A percentile compares a stretch with the other conserved stretches of the same genome.
These are phyloP conservation scores for Oceanodroma tethys DNA, from an alignment of 2,113 vertebrate genomes.

Conservation along the genomic window DNA sequence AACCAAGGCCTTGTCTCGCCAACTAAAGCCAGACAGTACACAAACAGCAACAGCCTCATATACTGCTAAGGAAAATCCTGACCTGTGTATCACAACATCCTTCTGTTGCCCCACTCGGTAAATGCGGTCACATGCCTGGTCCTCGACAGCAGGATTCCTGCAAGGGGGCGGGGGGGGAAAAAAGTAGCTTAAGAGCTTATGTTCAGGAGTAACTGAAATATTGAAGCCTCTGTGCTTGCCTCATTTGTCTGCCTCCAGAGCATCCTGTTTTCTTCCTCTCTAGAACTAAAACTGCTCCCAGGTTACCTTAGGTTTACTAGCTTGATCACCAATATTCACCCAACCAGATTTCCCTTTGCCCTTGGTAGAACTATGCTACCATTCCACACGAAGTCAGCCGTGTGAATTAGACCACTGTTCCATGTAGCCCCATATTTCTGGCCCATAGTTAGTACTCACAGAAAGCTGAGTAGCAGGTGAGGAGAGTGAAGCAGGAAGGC, in stretches of 20 bases:
- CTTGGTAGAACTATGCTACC: not conserved
- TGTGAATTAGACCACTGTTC: not conserved
- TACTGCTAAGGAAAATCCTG: not conserved
- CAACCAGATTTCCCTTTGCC: not conserved
- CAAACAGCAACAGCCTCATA: not conserved
- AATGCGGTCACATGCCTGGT: slow-evolving; percentile 95
- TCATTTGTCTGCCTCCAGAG: not conserved
- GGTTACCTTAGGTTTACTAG: not conserved
- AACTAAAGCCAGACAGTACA: not conserved
- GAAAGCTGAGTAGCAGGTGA: not conserved
- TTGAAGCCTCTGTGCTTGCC: not conserved
- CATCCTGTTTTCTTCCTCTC: not conserved
- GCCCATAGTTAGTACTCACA: not conserved
- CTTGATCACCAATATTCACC: not conserved
- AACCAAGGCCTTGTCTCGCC: not conserved
- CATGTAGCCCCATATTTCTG: not conserved
- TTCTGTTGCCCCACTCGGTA: slow-evolving; percentile 90
- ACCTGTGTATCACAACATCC: slow-evolving; percentile 94
- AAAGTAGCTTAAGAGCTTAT: not conserved
- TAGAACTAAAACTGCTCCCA: not conserved
- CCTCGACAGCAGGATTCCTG: slow-evolving; percentile 96
- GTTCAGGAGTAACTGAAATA: not conserved
- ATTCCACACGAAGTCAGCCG: not conserved
- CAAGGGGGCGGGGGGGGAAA: no score
- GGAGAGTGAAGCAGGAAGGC: not conserved